These are phyloP conservation scores for Drosophila neocordata DNA, from an alignment of 1,140 invertebrate species.

Conservation along the genomic window DNA sequence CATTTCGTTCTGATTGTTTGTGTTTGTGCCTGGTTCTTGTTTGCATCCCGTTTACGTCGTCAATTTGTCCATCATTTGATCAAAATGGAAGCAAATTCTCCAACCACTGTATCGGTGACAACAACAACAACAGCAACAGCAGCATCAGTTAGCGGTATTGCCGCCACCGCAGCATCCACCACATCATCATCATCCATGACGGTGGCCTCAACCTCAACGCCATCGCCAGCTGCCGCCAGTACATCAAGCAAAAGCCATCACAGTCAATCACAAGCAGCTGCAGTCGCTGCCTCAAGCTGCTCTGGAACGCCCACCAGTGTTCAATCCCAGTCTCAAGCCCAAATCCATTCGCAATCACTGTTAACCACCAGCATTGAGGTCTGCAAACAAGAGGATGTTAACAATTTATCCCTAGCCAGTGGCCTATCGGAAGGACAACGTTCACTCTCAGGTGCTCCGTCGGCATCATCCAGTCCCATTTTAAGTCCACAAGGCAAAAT, in stretches of 20 bases:
- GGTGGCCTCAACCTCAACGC: slow-evolving; percentile 34
- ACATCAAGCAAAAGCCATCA: slow-evolving; percentile 36
- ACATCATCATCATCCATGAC: slow-evolving; percentile 21
- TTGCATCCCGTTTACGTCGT: slow-evolving; percentile 22
- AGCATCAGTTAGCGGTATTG: not conserved
- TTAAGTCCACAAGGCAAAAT: slow-evolving; percentile 82
- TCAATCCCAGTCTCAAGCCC: not conserved
- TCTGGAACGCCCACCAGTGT: slow-evolving; percentile 15
- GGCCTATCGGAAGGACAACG: slow-evolving; percentile 73
- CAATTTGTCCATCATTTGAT: not conserved
- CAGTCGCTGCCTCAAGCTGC: slow-evolving; percentile 45
- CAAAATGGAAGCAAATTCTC: slow-evolving; percentile 59
- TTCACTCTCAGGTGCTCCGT: slow-evolving; percentile 73
- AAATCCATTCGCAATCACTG: slow-evolving; percentile 35
- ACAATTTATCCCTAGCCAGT: slow-evolving; percentile 75
- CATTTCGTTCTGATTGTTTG: slow-evolving; percentile 55
- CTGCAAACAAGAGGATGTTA: slow-evolving; percentile 64
- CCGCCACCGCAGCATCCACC: not conserved
- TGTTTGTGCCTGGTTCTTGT: slow-evolving; percentile 54
- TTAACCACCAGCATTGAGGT: slow-evolving; percentile 54
- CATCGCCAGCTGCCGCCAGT: slow-evolving; percentile 49
- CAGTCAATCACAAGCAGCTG: slow-evolving; percentile 38
- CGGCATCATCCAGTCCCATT: slow-evolving; percentile 79
- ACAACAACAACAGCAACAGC: slow-evolving; percentile 13
- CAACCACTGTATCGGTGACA: slow-evolving; percentile 39